These are phyloP conservation scores for Columbina picui DNA, from an alignment of 2,113 vertebrate genomes.

Conservation along the genomic window DNA sequence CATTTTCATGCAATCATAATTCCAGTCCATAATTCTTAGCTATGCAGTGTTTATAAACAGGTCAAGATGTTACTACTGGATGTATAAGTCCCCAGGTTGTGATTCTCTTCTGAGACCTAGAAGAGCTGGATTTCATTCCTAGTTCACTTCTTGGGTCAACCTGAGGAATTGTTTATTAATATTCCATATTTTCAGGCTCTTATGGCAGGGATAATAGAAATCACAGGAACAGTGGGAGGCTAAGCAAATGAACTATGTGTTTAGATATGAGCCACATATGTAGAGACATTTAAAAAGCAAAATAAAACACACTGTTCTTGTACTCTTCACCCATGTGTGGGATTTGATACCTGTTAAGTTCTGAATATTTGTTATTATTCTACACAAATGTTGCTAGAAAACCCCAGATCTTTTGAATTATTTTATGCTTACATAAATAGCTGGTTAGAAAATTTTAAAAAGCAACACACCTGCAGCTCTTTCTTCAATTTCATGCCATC, in stretches of 20 bases:
- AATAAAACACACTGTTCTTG: background rate
- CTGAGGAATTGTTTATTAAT: background rate
- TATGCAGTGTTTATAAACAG: background rate
- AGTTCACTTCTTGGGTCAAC: background rate
- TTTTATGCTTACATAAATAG: background rate
- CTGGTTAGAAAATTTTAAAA: background rate
- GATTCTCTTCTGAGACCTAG: background rate
- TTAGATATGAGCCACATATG: background rate
- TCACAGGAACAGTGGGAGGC: background rate
- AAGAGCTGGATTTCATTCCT: background rate
- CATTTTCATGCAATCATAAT: constrained; percentile 1
- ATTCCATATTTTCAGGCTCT: background rate
- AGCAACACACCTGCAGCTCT: background rate
- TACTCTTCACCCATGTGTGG: background rate
- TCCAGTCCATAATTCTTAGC: constrained; percentile 23
- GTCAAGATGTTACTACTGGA: background rate
- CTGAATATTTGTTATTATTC: background rate
- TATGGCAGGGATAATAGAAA: background rate
- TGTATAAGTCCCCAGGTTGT: background rate
- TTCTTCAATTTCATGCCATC: background rate
- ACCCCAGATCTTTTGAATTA: background rate
- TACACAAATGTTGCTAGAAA: background rate
- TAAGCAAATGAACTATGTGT: background rate
- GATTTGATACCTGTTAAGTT: background rate
- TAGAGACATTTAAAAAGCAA: background rate